Percentiles rank a stretch among this genome's conserved stretches.
Evolutionary conservation across 1,140 invertebrate species (phyloP).

Genomic region (Nephotettix cincticeps): DNA sequence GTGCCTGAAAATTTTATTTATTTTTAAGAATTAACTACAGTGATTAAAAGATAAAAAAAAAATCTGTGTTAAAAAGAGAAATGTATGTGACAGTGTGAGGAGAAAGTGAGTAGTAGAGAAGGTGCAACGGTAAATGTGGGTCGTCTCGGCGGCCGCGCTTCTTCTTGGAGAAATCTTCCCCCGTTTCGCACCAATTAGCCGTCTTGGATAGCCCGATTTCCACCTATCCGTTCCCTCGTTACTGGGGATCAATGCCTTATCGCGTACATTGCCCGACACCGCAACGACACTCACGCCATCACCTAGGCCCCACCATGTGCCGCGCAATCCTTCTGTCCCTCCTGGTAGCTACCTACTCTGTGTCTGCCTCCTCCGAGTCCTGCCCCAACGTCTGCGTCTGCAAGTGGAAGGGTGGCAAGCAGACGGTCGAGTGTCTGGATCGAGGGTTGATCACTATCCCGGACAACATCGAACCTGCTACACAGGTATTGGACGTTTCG

Average conservation of each 20-base stretch:
- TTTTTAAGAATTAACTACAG: background rate
- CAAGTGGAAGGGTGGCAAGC: conserved; percentile 91
- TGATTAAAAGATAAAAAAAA: background rate
- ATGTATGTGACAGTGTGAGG: background rate
- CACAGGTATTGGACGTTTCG: conserved; percentile 86
- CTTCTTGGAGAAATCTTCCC: conserved; percentile 3
- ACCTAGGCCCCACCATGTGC: background rate
- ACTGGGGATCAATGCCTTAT: background rate
- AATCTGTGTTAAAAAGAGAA: background rate
- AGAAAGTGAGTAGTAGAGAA: background rate
- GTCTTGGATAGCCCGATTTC: background rate
- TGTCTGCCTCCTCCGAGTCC: background rate
- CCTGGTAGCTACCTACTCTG: background rate
- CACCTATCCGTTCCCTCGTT: background rate
- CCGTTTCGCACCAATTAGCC: conserved; percentile 1
- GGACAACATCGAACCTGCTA: conserved; percentile 76
- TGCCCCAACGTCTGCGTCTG: conserved; percentile 81
- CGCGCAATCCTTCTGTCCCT: background rate
- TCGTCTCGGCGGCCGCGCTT: conserved; percentile 2
- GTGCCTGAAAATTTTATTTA: background rate
- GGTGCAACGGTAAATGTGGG: conserved; percentile 1
- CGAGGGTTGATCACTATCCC: conserved; percentile 78
- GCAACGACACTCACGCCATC: conserved; percentile 11
- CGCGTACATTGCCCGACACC: background rate
- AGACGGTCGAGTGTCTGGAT: conserved; percentile 84